phyloP scores from a whole-genome alignment of 2,888 invertebrate genomes.

The Ophion slaviceki region DNA sequence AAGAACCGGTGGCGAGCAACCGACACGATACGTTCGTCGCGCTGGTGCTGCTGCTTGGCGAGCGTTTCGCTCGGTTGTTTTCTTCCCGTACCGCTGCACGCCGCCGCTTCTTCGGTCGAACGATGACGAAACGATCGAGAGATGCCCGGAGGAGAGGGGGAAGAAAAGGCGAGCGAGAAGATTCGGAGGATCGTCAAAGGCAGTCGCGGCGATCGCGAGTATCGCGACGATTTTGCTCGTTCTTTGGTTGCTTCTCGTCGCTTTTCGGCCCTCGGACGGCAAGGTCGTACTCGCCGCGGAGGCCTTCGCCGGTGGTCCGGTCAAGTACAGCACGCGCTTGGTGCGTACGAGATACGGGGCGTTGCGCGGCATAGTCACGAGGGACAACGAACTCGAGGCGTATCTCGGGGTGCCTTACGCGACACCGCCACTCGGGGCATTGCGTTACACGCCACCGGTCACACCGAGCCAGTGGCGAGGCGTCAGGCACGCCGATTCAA shows the following conservation, averaged over 20 bases:
- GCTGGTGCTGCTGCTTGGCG: too few relatives aligned
- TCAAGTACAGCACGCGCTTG: conserved; percentile 92
- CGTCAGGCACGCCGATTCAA: conserved; percentile 91
- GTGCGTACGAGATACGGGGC: conserved; percentile 96
- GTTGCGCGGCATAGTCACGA: conserved; percentile 92
- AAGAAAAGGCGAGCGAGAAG: not conserved
- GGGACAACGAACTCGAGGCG: conserved; percentile 95
- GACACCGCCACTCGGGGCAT: conserved; percentile 94
- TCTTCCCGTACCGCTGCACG: too few relatives aligned
- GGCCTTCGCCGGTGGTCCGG: conserved; percentile 85
- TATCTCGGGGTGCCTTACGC: conserved; percentile 98
- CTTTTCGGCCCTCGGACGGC: not conserved
- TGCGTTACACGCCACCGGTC: conserved; percentile 98
- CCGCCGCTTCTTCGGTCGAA: too few relatives aligned
- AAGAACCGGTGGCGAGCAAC: not conserved
- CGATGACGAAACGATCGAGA: too few relatives aligned
- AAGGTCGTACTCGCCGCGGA: conserved; percentile 64
- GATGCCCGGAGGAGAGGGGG: not conserved
- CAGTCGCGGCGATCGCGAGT: not conserved
- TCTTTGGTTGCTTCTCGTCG: conserved; percentile 1
- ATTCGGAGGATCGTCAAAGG: not conserved
- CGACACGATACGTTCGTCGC: not conserved
- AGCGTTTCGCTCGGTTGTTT: too few relatives aligned
- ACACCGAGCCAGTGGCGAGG: conserved; percentile 95
- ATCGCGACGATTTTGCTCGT: conserved; percentile 12